Base-by-base conservation (phyloP, 2,113 vertebrate species). In the Sinocyclocheilus grahami region DNA sequence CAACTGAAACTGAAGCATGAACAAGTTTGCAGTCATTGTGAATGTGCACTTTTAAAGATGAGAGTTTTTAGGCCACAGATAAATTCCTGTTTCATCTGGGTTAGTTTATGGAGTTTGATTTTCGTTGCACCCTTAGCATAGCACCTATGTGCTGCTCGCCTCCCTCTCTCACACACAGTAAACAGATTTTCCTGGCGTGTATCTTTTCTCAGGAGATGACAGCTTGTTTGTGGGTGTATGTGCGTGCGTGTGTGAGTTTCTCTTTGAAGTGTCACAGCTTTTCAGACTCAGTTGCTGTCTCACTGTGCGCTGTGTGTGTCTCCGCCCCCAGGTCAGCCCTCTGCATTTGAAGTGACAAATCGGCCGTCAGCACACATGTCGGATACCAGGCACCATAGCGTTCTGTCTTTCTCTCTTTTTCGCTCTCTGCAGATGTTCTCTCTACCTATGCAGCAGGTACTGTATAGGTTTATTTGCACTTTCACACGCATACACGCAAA, bases 351-450 rank as follows among this genome's bases (percentile, higher is more conserved):
- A 89, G 82, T 78, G 87, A 90, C 89, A 91, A 89, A 91, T 90
- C 85, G 77, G 60, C 85, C 78, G 79, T 90, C 90, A 86, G 48
- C 79, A 18, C 30, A 24, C 63, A 88, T 76, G 78, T 85, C 46
- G 48, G 69, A 75, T 33, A 37, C 71, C 79, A 86, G 91, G 91
- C 87, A 89, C 91, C 92, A 89, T 89, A 92, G 92, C 91, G 92
- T 87, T 91, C 14, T 65, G 14, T 82, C 78, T 71, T 22, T 63
- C 71, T 74, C 5, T 74, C 30, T 53, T 11, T 76, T 24, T 78
- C 10, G 8, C 71, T 46, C 42, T 86, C n/a, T 67, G 76, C 67
- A 63, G 30, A 27, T 85, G n/a, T 14, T 42, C 72, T 79, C 55
- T 78, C 27, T 20, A 78, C 76, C 24, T 62, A 79, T 84, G 60